phyloP scores from a whole-genome alignment of 2,113 vertebrate genomes.

The Ahaetulla prasina region DNA sequence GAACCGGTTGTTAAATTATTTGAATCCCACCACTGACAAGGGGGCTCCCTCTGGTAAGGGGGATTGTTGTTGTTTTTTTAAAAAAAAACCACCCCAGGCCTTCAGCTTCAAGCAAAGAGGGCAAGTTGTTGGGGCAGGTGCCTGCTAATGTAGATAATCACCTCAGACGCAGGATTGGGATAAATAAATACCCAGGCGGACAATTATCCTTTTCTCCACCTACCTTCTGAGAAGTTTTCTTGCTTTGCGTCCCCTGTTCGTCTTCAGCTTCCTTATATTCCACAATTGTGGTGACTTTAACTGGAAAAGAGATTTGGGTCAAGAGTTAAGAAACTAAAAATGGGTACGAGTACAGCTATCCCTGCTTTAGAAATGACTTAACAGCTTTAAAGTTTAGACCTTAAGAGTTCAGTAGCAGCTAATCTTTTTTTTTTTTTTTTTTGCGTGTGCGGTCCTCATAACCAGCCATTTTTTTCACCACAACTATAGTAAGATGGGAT shows the following conservation, averaged over 20 bases:
- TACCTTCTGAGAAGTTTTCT: slow-evolving; percentile 60
- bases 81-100: no score
- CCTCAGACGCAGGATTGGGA: no score
- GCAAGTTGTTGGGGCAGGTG: no score
- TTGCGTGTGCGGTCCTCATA: background rate
- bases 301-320: slow-evolving; percentile 32
- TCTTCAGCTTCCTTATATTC: slow-evolving; percentile 56
- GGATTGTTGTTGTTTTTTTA: no score
- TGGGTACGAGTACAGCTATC: background rate
- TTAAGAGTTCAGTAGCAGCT: background rate
- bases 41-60: no score
- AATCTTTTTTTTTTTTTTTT: background rate
- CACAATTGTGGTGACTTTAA: slow-evolving; percentile 66
- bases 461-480: background rate
- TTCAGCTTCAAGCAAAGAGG: no score
- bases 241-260: slow-evolving; percentile 21
- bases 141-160: no score
- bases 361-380: background rate
- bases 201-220: background rate
- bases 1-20: no score
- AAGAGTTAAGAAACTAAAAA: background rate
- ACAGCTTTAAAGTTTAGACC: background rate
- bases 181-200: no score
- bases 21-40: no score
- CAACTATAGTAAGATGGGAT: background rate